Evolutionary conservation across 2,888 invertebrate species (phyloP), one percentile per base, ranked within the genome.

Genomic region (Callyntrura sp.): DNA sequence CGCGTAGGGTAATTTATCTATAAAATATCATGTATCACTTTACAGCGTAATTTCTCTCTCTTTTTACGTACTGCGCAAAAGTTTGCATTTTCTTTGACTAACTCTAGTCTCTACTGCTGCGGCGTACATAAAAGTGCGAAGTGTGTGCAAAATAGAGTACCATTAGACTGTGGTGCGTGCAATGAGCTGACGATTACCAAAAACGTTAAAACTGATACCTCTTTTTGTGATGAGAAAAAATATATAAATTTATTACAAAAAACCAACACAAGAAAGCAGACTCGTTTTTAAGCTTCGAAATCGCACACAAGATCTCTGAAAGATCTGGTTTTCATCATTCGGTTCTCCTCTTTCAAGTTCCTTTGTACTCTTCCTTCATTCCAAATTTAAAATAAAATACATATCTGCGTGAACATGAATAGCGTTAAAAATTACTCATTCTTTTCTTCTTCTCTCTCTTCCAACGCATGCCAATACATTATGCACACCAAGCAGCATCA

Each of bases 251-350:
- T 35, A 35, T 4, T 70, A 60, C n/a, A 4, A 25, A 45, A 23
- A 51, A 51, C 25, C 20, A 1, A 65, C 14, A 28, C 65, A 28
- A 65, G 70, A 70, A 76, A 76, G 48, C 76, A 76, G 76, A 55
- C 55, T 81, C 62, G 81, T 83, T 83, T 83, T 65, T 81, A n/a
- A 68, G 65, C 48, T 76, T 51, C 68, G 48, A 83, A 83, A 65
- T 83, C 68, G 20, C 83, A 25, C 68, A 28, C 28, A 83, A 68
- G 68, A 84, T 84, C 84, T 84, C 12, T 60, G 35, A 79, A 73
- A 73, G 73, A 88, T 88, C 88, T 82, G 88, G 88, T 88, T 88
- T 88, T 70, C 60, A 82, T 88, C 88, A 88, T 88, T 81, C 88
- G 48, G 60, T 88, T 82, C 62, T 73, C 14, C 51, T 82, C 62